phyloP scores from a whole-genome alignment of 2,113 vertebrate genomes.

The Dicentrarchus labrax region DNA sequence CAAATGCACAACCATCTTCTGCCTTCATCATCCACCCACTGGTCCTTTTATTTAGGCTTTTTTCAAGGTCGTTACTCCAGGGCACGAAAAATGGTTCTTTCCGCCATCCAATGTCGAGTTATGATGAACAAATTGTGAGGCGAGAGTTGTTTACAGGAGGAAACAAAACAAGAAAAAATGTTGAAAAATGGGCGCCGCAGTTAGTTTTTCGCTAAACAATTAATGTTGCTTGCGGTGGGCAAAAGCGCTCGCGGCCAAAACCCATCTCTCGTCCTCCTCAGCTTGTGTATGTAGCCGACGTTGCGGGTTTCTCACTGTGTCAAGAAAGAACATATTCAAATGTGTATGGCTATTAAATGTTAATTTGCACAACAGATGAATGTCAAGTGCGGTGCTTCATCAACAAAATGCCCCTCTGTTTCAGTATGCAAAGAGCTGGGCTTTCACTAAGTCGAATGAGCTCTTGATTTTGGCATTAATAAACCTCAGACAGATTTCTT shows the following conservation, averaged over 20 bases:
- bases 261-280: conserved; percentile 63
- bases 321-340: conserved; percentile 80
- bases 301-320: conserved; percentile 71
- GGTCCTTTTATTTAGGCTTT: conserved; percentile 44
- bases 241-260: conserved; percentile 75
- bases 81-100: conserved; percentile 45
- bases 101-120: conserved; percentile 36
- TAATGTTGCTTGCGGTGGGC: conserved; percentile 74
- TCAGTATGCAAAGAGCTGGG: conserved; percentile 56
- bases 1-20: conserved; percentile 50
- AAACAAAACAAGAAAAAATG: conserved; percentile 67
- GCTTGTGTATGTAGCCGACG: conserved; percentile 45
- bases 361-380: conserved; percentile 82
- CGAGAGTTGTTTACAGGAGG: conserved; percentile 71
- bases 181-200: conserved; percentile 68
- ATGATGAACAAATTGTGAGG: conserved; percentile 68
- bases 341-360: conserved; percentile 81
- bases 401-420: conserved; percentile 76
- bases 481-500: conserved; percentile 37
- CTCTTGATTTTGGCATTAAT: conserved; percentile 42
- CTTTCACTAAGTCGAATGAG: conserved; percentile 57
- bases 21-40: conserved; percentile 59
- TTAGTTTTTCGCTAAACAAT: conserved; percentile 73
- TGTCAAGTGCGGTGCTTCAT: conserved; percentile 74
- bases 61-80: conserved; percentile 48